These are phyloP conservation scores for Drosophila multiciliata DNA, from an alignment of 2,888 invertebrate species.

Conservation along the genomic window DNA sequence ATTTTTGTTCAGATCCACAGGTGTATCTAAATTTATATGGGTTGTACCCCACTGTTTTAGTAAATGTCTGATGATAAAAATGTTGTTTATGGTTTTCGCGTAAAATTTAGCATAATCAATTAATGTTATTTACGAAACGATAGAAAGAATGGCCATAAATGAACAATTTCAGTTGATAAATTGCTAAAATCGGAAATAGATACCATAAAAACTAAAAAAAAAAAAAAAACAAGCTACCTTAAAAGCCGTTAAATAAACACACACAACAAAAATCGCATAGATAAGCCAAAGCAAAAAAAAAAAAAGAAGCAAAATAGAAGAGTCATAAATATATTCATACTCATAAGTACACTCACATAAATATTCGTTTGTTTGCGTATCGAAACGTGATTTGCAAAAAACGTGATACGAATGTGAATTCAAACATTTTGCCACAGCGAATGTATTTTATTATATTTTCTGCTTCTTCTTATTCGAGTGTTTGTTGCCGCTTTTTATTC, in stretches of 20 bases:
- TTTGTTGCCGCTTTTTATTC: slow-evolving; percentile 23
- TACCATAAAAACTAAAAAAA: not conserved
- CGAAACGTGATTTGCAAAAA: slow-evolving; percentile 75
- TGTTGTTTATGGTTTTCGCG: not conserved
- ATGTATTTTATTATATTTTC: slow-evolving; percentile 10
- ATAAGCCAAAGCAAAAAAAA: slow-evolving; percentile 14
- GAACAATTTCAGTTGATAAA: slow-evolving; percentile 14
- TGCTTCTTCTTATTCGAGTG: slow-evolving; percentile 30
- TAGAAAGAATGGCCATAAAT: slow-evolving; percentile 6
- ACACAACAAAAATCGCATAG: slow-evolving; percentile 21
- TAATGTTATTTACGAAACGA: not conserved
- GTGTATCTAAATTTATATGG: slow-evolving; percentile 22
- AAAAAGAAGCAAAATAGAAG: not conserved
- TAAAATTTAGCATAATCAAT: not conserved
- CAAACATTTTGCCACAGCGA: slow-evolving; percentile 19
- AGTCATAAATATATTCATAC: slow-evolving; percentile 21
- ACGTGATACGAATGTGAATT: slow-evolving; percentile 71
- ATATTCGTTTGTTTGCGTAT: slow-evolving; percentile 40
- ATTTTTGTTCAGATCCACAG: slow-evolving; percentile 43
- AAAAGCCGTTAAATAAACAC: slow-evolving; percentile 29
- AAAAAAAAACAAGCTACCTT: slow-evolving; percentile 11
- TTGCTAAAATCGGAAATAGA: not conserved
- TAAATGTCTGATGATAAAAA: not conserved
- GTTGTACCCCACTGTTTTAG: not conserved
- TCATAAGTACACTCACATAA: slow-evolving; percentile 41